A percentile compares a stretch with the other conserved stretches of the same genome.
These are phyloP conservation scores for Endotricha flammealis DNA, from an alignment of 2,888 invertebrate species.

Conservation along the genomic window DNA sequence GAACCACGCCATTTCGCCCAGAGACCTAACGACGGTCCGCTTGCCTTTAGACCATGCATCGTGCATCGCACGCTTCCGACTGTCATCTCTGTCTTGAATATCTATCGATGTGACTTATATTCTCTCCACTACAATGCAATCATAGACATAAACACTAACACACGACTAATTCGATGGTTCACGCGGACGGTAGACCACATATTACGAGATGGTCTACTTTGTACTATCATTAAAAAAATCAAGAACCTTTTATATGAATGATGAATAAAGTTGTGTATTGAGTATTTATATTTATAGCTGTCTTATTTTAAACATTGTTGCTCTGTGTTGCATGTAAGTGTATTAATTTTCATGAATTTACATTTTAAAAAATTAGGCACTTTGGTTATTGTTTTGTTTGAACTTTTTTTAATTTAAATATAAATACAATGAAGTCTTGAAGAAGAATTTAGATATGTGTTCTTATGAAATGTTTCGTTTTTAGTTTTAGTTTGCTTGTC, in stretches of 20 bases:
- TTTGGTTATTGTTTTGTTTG: not conserved
- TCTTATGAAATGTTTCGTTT: slow-evolving; percentile 7
- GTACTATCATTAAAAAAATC: no score
- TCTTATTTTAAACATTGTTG: slow-evolving; percentile 31
- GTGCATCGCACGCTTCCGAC: slow-evolving; percentile 67
- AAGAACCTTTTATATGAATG: slow-evolving; percentile 3
- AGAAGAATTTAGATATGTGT: not conserved
- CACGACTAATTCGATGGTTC: slow-evolving; percentile 23
- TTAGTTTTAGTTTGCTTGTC: not conserved
- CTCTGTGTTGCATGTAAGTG: slow-evolving; percentile 54
- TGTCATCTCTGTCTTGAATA: slow-evolving; percentile 42
- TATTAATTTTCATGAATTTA: slow-evolving; percentile 7
- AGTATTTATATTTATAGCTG: slow-evolving; percentile 10
- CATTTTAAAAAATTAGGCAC: not conserved
- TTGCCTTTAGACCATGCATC: slow-evolving; percentile 61
- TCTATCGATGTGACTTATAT: slow-evolving; percentile 20
- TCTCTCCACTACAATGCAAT: slow-evolving; percentile 27
- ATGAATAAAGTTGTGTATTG: slow-evolving; percentile 11
- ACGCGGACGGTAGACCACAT: slow-evolving; percentile 14
- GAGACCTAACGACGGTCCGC: slow-evolving; percentile 65
- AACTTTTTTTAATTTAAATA: slow-evolving; percentile 16
- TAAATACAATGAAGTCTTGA: no score
- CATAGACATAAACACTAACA: slow-evolving; percentile 27
- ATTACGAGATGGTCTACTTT: slow-evolving; percentile 8
- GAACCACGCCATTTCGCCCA: slow-evolving; percentile 43